phyloP scores from a whole-genome alignment of 2,797 vertebrate genomes.

The Oreonectes daqikongensis region DNA sequence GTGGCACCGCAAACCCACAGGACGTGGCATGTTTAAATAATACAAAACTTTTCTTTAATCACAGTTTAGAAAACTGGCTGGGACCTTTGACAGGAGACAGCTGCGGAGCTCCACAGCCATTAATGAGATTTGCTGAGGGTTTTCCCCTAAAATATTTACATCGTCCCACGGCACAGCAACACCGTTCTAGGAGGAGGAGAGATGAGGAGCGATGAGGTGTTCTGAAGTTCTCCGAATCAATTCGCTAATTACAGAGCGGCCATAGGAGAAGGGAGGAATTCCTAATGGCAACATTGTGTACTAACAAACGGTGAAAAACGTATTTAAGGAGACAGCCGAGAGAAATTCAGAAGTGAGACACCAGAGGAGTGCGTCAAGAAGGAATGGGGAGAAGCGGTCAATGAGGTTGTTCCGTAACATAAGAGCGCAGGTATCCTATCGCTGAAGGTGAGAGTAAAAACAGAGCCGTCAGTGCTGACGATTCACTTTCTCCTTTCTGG shows the following conservation, averaged over 20 bases:
- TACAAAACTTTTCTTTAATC: slow-evolving; percentile 87
- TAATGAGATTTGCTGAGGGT: slow-evolving; percentile 80
- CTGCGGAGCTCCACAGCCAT: slow-evolving; percentile 77
- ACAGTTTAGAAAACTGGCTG: slow-evolving; percentile 83
- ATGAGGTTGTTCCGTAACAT: slow-evolving; percentile 48
- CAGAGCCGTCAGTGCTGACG: slow-evolving; percentile 36
- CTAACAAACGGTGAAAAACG: slow-evolving; percentile 81
- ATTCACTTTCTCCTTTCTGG: slow-evolving; percentile 25
- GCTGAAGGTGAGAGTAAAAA: slow-evolving; percentile 52
- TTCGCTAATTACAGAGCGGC: slow-evolving; percentile 83
- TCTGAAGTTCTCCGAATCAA: slow-evolving; percentile 83
- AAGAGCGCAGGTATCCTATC: slow-evolving; percentile 33
- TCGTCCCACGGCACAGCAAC: slow-evolving; percentile 76
- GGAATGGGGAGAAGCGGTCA: slow-evolving; percentile 57
- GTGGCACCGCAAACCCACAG: slow-evolving; percentile 71
- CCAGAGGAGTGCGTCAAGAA: slow-evolving; percentile 69
- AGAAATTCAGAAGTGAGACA: slow-evolving; percentile 76
- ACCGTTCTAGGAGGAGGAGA: slow-evolving; percentile 78
- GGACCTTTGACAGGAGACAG: slow-evolving; percentile 77
- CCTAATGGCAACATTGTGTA: slow-evolving; percentile 78
- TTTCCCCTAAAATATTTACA: slow-evolving; percentile 84
- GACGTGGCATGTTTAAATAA: slow-evolving; percentile 80
- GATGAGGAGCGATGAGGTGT: slow-evolving; percentile 81
- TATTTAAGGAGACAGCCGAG: slow-evolving; percentile 78
- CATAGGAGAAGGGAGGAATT: slow-evolving; percentile 76